A percentile compares a stretch with the other conserved stretches of the same genome.
phyloP scores from a whole-genome alignment of 1,140 invertebrate genomes.

The Orchesella cincta region DNA sequence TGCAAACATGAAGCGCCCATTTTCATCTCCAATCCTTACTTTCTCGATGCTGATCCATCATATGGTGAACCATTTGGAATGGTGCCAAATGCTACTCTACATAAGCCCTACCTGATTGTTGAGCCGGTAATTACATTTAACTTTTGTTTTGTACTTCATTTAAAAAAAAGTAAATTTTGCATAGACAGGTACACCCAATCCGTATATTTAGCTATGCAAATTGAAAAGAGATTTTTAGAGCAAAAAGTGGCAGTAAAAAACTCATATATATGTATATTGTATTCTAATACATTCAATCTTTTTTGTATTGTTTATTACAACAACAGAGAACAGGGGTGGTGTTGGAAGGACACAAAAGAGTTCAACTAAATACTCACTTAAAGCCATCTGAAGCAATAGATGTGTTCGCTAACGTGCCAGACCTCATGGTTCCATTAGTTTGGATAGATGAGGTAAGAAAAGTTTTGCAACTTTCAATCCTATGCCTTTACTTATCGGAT shows the following conservation, averaged over 20 bases:
- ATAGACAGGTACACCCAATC: no score
- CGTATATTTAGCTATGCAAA: no score
- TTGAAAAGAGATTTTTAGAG: no score
- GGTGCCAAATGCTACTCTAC: neutral
- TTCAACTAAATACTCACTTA: conserved; percentile 19
- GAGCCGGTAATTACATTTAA: conserved; percentile 10
- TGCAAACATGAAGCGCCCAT: conserved; percentile 6
- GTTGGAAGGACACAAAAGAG: conserved; percentile 16
- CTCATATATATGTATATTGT: neutral
- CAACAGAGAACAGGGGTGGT: conserved; percentile 20
- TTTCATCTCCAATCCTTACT: conserved; percentile 8
- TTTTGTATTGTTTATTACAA: neutral
- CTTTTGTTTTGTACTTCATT: neutral
- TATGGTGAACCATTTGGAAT: conserved; percentile 17
- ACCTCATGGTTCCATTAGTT: neutral
- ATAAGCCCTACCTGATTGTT: conserved; percentile 16
- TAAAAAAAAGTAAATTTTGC: no score
- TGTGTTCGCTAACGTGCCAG: neutral
- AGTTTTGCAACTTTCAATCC: no score
- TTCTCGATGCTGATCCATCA: conserved; percentile 20
- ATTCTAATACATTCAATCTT: neutral
- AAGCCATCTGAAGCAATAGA: neutral
- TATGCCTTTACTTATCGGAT: no score
- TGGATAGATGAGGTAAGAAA: conserved; percentile 27
- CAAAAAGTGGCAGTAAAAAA: no score